Conservation (phyloP, 2,797 vertebrate species). For the Pantherophis alleghaniensis region DNA sequence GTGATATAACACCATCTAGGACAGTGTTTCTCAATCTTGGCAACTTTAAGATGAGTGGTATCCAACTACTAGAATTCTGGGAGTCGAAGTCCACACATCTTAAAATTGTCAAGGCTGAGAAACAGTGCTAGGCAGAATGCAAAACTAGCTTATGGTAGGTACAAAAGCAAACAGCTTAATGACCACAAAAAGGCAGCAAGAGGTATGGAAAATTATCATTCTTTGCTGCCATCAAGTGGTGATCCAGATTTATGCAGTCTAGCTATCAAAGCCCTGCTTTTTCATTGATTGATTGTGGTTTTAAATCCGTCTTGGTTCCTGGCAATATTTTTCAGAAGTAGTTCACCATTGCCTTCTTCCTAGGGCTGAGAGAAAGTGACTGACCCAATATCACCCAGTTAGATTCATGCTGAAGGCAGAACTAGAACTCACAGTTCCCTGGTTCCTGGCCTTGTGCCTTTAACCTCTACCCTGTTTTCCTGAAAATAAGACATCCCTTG, state of each 20-base stretch:
- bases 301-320: neutral
- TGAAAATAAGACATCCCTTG: too few species aligned
- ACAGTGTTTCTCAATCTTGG: neutral
- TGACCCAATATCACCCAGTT: neutral
- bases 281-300: neutral
- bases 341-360: neutral
- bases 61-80: neutral
- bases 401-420: neutral
- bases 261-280: neutral
- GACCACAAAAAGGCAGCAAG: neutral
- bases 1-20: neutral
- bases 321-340: neutral
- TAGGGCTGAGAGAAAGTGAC: neutral
- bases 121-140: neutral
- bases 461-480: neutral
- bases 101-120: neutral
- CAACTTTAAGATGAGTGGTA: neutral
- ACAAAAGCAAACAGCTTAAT: neutral
- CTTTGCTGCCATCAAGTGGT: neutral
- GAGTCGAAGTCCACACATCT: neutral
- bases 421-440: neutral
- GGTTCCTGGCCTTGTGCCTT: neutral
- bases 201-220: neutral
- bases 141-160: neutral
- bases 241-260: neutral